Percentiles rank a stretch among this genome's conserved stretches.
Evolutionary conservation across 1,140 invertebrate genomes (phyloP).

Genomic region (Zaprionus nigranus): DNA sequence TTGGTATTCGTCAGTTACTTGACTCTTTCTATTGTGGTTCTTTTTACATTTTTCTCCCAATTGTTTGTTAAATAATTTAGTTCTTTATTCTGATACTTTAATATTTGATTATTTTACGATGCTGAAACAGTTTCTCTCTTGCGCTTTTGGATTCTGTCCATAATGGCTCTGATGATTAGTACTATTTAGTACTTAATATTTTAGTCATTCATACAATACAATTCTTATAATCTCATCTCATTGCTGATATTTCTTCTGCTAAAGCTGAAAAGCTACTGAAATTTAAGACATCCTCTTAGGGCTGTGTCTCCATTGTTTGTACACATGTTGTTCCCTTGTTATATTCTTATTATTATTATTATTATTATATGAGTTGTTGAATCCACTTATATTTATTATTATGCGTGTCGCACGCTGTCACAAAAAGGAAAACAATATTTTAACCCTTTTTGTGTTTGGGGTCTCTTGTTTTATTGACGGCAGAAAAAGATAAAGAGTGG

Average conservation of each 20-base stretch:
- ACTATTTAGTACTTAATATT: too few relatives aligned
- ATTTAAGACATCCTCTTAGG: background rate
- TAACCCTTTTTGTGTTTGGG: constrained; percentile 54
- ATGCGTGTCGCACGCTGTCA: constrained; percentile 67
- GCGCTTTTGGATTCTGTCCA: too few relatives aligned
- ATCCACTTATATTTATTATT: constrained; percentile 65
- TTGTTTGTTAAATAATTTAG: background rate
- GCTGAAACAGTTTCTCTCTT: too few relatives aligned
- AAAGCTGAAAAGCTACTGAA: background rate
- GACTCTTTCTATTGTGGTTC: background rate
- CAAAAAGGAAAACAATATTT: constrained; percentile 61
- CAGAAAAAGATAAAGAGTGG: background rate
- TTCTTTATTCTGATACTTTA: background rate
- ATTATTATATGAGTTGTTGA: constrained; percentile 65
- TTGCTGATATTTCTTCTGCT: background rate
- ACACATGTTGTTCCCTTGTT: constrained; percentile 40
- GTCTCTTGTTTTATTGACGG: background rate
- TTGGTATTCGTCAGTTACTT: background rate
- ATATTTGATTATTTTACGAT: too few relatives aligned
- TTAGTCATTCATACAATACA: too few relatives aligned
- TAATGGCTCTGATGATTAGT: too few relatives aligned
- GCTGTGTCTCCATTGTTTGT: constrained; percentile 36
- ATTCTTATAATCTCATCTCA: too few relatives aligned
- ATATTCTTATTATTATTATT: constrained; percentile 45
- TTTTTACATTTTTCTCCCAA: background rate